These are phyloP conservation scores for Pollimyrus isidori DNA, from an alignment of 2,113 vertebrate genomes.

Conservation along the genomic window DNA sequence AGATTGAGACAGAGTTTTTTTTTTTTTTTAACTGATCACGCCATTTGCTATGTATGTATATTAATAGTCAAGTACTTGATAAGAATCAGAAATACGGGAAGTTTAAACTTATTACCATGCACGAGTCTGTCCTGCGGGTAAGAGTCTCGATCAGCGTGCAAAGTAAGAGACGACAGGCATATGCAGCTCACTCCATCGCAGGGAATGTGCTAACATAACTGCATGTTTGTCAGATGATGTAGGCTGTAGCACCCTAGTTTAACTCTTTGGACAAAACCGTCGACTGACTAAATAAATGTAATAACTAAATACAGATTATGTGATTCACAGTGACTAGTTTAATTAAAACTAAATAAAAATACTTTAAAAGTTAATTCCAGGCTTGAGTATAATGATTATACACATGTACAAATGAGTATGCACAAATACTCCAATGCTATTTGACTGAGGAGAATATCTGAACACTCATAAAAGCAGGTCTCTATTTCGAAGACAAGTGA, in stretches of 20 bases:
- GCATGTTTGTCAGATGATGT: background rate
- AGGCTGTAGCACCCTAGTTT: background rate
- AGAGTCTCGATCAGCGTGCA: background rate
- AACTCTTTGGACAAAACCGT: background rate
- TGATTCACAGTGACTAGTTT: background rate
- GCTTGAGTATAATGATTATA: background rate
- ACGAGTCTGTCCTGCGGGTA: background rate
- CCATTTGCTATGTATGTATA: background rate
- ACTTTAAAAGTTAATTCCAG: background rate
- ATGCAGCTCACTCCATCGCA: background rate
- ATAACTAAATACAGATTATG: background rate
- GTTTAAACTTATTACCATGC: background rate
- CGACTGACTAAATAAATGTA: background rate
- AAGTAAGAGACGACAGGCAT: background rate
- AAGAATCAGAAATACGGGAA: background rate
- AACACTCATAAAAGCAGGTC: background rate
- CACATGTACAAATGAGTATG: background rate
- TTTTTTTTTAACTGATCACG: background rate
- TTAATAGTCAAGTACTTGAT: background rate
- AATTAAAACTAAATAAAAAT: background rate
- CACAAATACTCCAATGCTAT: background rate
- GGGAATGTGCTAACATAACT: background rate
- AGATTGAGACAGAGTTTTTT: background rate
- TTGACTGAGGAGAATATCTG: background rate
- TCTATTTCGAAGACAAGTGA: background rate